Evolutionary conservation across 2,797 vertebrate species (phyloP).

Genomic region (Peromyscus aztecus): DNA sequence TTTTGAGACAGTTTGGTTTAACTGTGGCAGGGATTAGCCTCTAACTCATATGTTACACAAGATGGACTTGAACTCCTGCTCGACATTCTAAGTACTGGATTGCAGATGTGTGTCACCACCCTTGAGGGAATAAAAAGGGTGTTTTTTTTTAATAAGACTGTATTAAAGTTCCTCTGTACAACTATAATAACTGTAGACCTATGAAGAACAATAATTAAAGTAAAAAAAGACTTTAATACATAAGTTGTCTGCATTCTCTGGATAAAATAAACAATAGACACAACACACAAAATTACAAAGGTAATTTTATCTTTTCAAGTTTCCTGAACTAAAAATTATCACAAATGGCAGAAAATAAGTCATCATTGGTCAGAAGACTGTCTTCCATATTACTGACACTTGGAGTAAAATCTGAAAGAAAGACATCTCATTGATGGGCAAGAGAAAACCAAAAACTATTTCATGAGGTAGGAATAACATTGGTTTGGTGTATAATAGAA

Average conservation of each 20-base stretch:
- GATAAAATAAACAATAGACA: background rate
- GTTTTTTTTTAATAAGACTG: background rate
- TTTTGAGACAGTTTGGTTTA: background rate
- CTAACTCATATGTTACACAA: background rate
- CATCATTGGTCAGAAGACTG: background rate
- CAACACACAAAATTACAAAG: background rate
- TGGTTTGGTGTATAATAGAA: background rate
- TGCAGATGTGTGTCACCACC: no score
- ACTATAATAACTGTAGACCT: background rate
- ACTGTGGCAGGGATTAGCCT: background rate
- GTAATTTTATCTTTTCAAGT: background rate
- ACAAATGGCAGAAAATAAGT: background rate
- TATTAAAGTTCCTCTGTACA: background rate
- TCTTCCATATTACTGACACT: background rate
- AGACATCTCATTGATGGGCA: background rate
- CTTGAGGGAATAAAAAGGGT: background rate
- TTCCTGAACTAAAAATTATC: background rate
- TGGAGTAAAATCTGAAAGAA: background rate
- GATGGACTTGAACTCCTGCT: background rate
- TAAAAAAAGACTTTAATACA: background rate
- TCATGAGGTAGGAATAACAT: background rate
- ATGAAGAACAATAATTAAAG: background rate
- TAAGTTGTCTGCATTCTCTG: background rate
- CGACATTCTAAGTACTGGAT: background rate
- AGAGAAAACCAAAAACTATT: background rate